Evolutionary conservation across 2,113 vertebrate genomes (phyloP).

Genomic region (Spea bombifrons): DNA sequence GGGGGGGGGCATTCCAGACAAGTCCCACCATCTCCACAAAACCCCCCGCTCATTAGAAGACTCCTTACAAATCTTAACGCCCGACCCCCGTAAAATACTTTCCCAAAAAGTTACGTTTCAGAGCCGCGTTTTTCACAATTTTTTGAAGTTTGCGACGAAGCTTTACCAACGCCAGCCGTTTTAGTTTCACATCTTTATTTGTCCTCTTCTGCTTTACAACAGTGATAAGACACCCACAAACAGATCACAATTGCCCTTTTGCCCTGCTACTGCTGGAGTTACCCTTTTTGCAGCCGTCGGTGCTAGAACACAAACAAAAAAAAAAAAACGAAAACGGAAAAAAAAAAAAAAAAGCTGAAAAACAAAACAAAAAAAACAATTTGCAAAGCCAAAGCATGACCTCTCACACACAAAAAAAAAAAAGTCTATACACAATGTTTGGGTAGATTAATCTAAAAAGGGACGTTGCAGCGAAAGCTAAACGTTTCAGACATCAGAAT

Average conservation of each 20-base stretch:
- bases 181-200: conserved; percentile 33
- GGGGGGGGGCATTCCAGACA: no score
- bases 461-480: conserved; percentile 14
- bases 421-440: neutral
- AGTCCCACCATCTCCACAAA: no score
- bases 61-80: no score
- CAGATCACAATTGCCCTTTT: conserved; percentile 18
- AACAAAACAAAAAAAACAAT: neutral
- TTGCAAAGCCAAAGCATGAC: conserved; percentile 29
- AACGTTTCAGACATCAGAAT: conserved; percentile 28
- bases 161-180: neutral
- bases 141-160: no score
- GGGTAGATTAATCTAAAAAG: neutral
- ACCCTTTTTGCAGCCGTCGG: conserved; percentile 20
- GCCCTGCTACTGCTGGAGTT: conserved; percentile 28
- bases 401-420: conserved; percentile 13
- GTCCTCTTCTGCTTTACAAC: conserved; percentile 42
- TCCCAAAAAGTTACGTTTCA: no score
- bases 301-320: neutral
- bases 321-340: neutral
- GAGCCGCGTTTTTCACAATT: no score
- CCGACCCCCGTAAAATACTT: no score
- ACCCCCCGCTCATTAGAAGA: no score
- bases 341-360: neutral
- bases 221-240: conserved; percentile 41